Conservation (phyloP, 2,888 invertebrate genomes). For the Argyra leucocephala region DNA sequence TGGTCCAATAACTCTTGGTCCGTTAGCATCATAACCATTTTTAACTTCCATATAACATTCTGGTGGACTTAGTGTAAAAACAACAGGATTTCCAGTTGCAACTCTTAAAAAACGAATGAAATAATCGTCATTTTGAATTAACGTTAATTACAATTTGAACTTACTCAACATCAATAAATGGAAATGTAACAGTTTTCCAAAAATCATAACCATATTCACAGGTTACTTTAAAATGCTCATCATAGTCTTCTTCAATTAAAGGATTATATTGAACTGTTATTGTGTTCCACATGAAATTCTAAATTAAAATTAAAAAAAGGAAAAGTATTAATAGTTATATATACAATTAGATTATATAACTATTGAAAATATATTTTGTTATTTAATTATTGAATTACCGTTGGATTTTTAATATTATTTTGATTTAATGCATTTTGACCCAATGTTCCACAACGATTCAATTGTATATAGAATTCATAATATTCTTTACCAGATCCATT, state of each 20-base stretch:
- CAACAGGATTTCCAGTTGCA: constrained; percentile 87
- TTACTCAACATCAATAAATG: constrained; percentile 89
- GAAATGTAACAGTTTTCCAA: constrained; percentile 93
- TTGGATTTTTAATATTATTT: constrained; percentile 74
- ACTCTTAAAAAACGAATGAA: constrained; percentile 52
- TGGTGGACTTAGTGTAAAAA: constrained; percentile 84
- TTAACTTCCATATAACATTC: constrained; percentile 95
- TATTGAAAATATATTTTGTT: too few relatives aligned
- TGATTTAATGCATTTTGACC: constrained; percentile 81
- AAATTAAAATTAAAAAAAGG: constrained; percentile 46
- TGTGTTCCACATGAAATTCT: constrained; percentile 95
- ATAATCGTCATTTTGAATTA: constrained; percentile 14
- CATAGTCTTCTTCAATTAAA: constrained; percentile 85
- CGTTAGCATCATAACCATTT: constrained; percentile 79
- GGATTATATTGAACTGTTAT: constrained; percentile 90
- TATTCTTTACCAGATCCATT: constrained; percentile 85
- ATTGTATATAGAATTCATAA: constrained; percentile 86
- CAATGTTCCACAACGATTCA: constrained; percentile 84
- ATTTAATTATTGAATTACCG: constrained; percentile 50
- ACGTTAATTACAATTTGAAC: constrained; percentile 39
- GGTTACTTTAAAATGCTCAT: constrained; percentile 90
- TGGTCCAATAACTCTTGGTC: constrained; percentile 76
- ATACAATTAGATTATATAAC: too few relatives aligned
- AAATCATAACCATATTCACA: constrained; percentile 94
- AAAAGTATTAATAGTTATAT: too few relatives aligned